These are phyloP conservation scores for Cheilosia impressa DNA, from an alignment of 2,888 invertebrate genomes.

Conservation along the genomic window DNA sequence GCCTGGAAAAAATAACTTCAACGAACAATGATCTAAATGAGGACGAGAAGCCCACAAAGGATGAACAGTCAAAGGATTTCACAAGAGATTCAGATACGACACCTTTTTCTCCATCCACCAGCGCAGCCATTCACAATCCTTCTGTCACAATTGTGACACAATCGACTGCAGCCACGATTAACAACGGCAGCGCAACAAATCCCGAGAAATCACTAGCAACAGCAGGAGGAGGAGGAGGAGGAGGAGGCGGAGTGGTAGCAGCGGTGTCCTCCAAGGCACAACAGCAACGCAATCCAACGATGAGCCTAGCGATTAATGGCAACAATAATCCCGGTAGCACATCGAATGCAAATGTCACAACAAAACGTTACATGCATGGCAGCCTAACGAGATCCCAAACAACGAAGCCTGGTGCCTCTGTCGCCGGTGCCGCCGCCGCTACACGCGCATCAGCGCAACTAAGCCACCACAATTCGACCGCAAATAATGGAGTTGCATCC, in stretches of 20 bases:
- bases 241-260: constrained; percentile 17
- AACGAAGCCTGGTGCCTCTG: constrained; percentile 67
- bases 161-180: constrained; percentile 60
- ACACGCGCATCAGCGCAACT: constrained; percentile 59
- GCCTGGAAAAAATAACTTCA: constrained; percentile 33
- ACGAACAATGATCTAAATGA: constrained; percentile 63
- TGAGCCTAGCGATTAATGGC: constrained; percentile 71
- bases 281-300: constrained; percentile 59
- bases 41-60: constrained; percentile 34
- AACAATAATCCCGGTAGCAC: constrained; percentile 71
- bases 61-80: constrained; percentile 28
- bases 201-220: constrained; percentile 57
- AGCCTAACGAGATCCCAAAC: constrained; percentile 82
- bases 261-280: constrained; percentile 44
- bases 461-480: constrained; percentile 72
- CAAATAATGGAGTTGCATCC: constrained; percentile 74
- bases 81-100: constrained; percentile 51
- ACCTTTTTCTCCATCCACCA: constrained; percentile 27
- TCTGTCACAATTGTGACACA: constrained; percentile 62
- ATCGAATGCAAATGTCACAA: constrained; percentile 76
- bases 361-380: constrained; percentile 81
- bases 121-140: constrained; percentile 65
- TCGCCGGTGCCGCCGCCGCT: constrained; percentile 65
- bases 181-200: constrained; percentile 48
- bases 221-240: constrained; percentile 5